Evolutionary conservation across 1,140 invertebrate species (phyloP).

Genomic region (Venturia canescens): DNA sequence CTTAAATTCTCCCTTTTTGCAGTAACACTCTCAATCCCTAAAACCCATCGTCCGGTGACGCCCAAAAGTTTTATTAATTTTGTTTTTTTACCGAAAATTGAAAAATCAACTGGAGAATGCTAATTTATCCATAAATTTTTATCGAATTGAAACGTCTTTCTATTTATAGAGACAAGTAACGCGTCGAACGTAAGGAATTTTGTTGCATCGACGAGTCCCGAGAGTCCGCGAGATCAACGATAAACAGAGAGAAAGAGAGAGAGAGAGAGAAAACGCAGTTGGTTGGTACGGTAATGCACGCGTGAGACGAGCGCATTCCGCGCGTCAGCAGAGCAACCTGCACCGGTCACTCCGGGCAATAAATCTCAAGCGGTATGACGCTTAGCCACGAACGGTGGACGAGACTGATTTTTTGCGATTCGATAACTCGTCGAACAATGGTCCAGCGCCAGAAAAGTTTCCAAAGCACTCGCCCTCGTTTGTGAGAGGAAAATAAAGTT

Average conservation of each 20-base stretch:
- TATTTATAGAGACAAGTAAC: neutral
- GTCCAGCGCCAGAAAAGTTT: neutral
- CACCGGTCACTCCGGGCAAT: neutral
- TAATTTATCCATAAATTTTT: neutral
- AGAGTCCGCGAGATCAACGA: conserved; percentile 16
- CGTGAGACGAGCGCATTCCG: conserved; percentile 50
- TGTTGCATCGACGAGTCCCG: neutral
- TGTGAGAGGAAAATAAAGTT: neutral
- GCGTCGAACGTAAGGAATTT: neutral
- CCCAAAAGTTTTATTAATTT: too few relatives aligned
- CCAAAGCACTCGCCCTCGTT: neutral
- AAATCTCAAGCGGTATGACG: neutral
- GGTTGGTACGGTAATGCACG: conserved; percentile 31
- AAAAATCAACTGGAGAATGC: neutral
- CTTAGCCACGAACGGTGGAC: neutral
- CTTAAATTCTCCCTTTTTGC: too few relatives aligned
- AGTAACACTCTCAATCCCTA: too few relatives aligned
- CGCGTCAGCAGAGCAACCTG: conserved; percentile 32
- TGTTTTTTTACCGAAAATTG: neutral
- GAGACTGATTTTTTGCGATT: neutral
- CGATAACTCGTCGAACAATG: neutral
- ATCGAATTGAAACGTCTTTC: neutral
- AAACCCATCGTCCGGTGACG: too few relatives aligned
- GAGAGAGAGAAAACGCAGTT: conserved; percentile 37
- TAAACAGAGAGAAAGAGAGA: neutral